Evolutionary conservation across 2,797 vertebrate genomes (phyloP).

Genomic region (Spinus olivaceus): DNA sequence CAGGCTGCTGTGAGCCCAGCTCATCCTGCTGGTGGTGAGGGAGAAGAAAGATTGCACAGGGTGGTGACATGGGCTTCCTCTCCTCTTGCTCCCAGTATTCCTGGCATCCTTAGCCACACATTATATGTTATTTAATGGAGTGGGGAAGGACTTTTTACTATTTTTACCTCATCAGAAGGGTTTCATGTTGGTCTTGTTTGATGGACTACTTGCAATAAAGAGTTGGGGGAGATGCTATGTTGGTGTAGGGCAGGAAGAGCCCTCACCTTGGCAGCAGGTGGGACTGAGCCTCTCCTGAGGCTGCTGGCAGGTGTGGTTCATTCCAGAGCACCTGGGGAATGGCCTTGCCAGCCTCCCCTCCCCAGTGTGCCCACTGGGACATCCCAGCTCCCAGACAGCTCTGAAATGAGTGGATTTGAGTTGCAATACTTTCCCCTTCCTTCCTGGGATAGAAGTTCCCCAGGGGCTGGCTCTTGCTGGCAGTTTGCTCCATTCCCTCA

Average conservation of each 20-base stretch:
- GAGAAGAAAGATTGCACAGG: not conserved
- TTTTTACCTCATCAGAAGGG: not conserved
- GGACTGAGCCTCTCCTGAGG: not conserved
- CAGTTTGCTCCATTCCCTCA: not conserved
- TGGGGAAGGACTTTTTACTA: not conserved
- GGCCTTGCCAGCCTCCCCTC: not conserved
- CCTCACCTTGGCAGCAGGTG: not conserved
- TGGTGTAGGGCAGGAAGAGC: not conserved
- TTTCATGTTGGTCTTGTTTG: not conserved
- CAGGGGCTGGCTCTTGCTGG: not conserved
- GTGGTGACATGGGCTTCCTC: not conserved
- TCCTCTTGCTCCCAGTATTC: not conserved
- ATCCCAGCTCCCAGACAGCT: not conserved
- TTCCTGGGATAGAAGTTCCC: not conserved
- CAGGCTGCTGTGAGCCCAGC: not conserved
- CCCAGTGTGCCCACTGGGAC: not conserved
- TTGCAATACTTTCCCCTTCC: not conserved
- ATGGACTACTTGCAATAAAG: not conserved
- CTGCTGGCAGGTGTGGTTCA: not conserved
- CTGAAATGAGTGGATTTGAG: not conserved
- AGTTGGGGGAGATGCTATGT: not conserved
- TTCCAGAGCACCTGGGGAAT: not conserved
- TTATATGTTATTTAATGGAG: not conserved
- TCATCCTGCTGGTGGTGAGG: rapidly evolving
- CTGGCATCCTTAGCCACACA: not conserved